Base-by-base conservation (phyloP, 2,113 vertebrate species). In the Hippocampus abdominalis region DNA sequence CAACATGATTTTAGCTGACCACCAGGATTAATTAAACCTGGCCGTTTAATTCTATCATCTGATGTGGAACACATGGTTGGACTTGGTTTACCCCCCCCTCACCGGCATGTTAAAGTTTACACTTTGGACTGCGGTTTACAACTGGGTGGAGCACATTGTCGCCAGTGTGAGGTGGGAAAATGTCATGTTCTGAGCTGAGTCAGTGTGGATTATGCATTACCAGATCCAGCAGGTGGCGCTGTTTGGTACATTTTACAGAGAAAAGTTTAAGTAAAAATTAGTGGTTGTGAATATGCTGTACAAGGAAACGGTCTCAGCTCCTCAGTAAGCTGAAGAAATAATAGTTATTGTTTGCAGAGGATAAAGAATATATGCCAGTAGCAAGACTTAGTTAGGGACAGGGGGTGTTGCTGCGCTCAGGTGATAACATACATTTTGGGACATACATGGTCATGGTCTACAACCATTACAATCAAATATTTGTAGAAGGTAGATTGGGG, bases 41-140 rank as follows among this genome's bases (percentile, higher is more conserved):
- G 16, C 29, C 15, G 27, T 60, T 60, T 18, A 60, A 60, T 60
- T 29, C 25, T 8, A 18, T 32, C 27, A 32, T 42, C 21, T 64
- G 62, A 64, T 42, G 39, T 13, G n/a, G 62, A 42, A 64, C 39
- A 64, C 39, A 64, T 64, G 60, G 39, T 42, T 64, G 62, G 62
- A n/a, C 62, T 42, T 13, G 27, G 18, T 18, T 15, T 21, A 1
- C 2, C 0, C 6, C 54, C 54, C 54, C 54, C 21, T 23, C 42
- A 8, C 12, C 2, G 10, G 3, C 53, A 12, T 59, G 27, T 59
- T 59, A 32, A 59, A 59, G 15, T 59, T 59, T 59, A 18, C 54
- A 56, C 54, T 25, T 56, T 27, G n/a, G 54, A 59, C 57, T 59
- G 57, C 13, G 15, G 60, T 36, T 62, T 21, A n/a, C 21, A 64